phyloP scores from a whole-genome alignment of 35 echinoderm and acorn worm species.

The Chiridota heheva region DNA sequence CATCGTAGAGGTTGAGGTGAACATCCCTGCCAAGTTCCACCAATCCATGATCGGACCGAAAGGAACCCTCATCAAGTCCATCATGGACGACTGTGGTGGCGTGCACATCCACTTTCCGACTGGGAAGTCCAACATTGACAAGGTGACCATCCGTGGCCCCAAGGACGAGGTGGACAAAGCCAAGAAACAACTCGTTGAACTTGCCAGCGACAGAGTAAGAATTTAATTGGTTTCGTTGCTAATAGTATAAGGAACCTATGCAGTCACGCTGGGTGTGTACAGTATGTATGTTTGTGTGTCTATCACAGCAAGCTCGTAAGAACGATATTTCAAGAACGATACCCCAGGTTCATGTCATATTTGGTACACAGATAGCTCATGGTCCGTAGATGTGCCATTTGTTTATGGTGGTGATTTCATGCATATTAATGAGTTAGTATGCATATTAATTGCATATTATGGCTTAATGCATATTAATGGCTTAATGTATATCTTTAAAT shows the following conservation, averaged over 20 bases:
- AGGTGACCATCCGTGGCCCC: slow-evolving; percentile 78
- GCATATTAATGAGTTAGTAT: no score
- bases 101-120: slow-evolving; percentile 87
- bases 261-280: background rate
- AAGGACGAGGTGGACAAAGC: slow-evolving; percentile 95
- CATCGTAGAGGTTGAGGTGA: slow-evolving; percentile 78
- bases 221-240: background rate
- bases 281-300: no score
- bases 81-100: slow-evolving; percentile 91
- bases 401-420: no score
- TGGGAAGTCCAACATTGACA: slow-evolving; percentile 69
- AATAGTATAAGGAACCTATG: no score
- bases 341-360: no score
- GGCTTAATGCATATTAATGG: no score
- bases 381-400: no score
- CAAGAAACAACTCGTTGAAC: slow-evolving; percentile 87
- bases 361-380: no score
- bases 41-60: slow-evolving; percentile 94
- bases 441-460: no score
- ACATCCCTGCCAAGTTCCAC: slow-evolving; percentile 81
- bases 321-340: no score
- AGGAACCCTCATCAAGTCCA: slow-evolving; percentile 77
- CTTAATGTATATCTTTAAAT: no score
- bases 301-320: no score
- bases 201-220: slow-evolving; percentile 79